These are phyloP conservation scores for Vulpes ferrilata DNA, from an alignment of 2,113 vertebrate species.

Conservation along the genomic window DNA sequence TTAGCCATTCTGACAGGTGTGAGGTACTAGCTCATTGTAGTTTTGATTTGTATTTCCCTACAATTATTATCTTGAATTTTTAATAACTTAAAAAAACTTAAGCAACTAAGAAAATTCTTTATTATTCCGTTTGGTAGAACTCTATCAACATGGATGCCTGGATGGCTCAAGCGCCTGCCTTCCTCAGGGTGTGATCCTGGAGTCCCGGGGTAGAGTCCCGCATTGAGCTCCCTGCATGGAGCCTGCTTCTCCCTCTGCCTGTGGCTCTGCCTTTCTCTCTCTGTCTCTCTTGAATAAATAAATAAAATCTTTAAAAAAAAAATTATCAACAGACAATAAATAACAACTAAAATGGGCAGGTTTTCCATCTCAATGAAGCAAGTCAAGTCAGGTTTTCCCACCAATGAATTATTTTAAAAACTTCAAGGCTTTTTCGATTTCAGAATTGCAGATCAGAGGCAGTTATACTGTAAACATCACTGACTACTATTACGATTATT, in stretches of 20 bases:
- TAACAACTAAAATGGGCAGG: not conserved
- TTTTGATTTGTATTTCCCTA: not conserved
- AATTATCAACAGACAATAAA: not conserved
- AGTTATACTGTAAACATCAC: not conserved
- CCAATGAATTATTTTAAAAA: not conserved
- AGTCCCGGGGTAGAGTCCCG: no score
- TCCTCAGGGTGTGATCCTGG: no score
- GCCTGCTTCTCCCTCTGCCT: no score
- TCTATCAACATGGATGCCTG: not conserved
- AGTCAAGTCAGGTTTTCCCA: not conserved
- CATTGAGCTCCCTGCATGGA: no score
- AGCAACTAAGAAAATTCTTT: slow-evolving; percentile 25
- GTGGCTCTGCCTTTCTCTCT: no score
- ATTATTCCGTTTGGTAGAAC: not conserved
- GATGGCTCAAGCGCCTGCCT: no score
- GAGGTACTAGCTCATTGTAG: not conserved
- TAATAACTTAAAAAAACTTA: not conserved
- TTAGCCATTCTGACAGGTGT: not conserved
- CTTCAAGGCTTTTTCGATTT: not conserved
- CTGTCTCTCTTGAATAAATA: no score
- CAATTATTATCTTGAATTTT: not conserved
- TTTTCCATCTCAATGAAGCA: not conserved
- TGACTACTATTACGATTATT: not conserved
- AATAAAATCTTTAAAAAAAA: no score
- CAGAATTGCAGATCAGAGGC: not conserved